Evolutionary conservation across 2,888 invertebrate species (phyloP).

Genomic region (Aporophyla lueneburgensis): DNA sequence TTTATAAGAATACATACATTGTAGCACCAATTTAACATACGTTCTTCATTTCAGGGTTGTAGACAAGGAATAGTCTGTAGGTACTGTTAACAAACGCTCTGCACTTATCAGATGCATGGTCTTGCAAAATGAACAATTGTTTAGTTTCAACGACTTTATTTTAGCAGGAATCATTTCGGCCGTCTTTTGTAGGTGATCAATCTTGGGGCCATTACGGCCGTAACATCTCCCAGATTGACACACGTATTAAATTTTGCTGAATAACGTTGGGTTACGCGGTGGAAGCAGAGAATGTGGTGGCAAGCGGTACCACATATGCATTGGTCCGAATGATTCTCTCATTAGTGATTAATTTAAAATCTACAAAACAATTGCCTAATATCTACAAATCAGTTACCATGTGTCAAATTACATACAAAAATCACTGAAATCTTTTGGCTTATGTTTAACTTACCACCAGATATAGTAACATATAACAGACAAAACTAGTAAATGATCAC

Average conservation of each 20-base stretch:
- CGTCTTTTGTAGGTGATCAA: neutral
- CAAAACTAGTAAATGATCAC: no score
- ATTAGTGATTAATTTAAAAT: neutral
- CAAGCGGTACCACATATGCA: neutral
- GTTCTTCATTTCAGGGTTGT: neutral
- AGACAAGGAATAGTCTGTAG: neutral
- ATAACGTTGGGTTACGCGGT: neutral
- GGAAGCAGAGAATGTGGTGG: neutral
- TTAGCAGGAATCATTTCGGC: neutral
- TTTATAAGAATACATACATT: slow-evolving; percentile 20
- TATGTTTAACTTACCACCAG: no score
- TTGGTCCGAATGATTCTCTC: neutral
- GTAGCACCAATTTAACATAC: neutral
- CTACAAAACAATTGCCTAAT: no score
- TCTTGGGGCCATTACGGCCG: neutral
- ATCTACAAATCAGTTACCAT: no score
- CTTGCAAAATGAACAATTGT: neutral
- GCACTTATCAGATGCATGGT: neutral
- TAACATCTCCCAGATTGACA: no score
- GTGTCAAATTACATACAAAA: neutral
- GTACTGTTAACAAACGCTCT: neutral
- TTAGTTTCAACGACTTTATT: neutral
- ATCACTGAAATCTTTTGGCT: neutral
- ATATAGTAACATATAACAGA: no score
- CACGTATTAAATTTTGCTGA: neutral